Evolutionary conservation across 2,797 vertebrate species (phyloP).

Genomic region (Chiloscyllium punctatum): DNA sequence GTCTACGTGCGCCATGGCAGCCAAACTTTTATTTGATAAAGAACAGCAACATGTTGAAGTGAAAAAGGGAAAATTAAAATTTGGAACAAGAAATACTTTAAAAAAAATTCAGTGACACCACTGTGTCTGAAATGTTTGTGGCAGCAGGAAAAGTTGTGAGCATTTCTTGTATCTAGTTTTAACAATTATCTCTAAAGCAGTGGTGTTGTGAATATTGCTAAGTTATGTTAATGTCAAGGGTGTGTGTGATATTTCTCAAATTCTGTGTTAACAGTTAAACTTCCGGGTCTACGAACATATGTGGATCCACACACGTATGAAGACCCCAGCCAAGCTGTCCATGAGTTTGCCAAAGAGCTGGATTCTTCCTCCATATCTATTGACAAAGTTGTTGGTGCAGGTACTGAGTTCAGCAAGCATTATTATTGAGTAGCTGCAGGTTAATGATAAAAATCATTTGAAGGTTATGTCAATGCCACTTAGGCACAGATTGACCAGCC

Average conservation of each 20-base stretch:
- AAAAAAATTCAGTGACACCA: neutral
- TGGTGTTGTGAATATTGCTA: slow-evolving; percentile 21
- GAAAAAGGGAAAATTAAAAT: neutral
- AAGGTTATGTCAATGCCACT: neutral
- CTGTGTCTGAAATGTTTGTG: neutral
- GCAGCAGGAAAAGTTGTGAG: neutral
- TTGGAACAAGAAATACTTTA: neutral
- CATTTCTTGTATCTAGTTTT: neutral
- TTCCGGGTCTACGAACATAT: slow-evolving; percentile 87
- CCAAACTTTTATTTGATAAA: neutral
- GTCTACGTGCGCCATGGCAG: neutral
- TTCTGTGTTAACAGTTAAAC: slow-evolving; percentile 68
- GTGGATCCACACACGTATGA: slow-evolving; percentile 95
- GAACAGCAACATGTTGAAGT: neutral
- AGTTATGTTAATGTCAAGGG: slow-evolving; percentile 40
- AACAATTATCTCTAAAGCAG: neutral
- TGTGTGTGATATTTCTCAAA: slow-evolving; percentile 41
- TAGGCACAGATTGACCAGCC: neutral
- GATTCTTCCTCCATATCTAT: slow-evolving; percentile 88
- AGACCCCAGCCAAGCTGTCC: slow-evolving; percentile 91
- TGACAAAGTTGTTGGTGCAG: slow-evolving; percentile 97
- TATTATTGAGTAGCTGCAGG: neutral
- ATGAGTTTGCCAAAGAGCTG: slow-evolving; percentile 93
- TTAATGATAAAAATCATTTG: neutral
- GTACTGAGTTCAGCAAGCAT: slow-evolving; percentile 52